Base-by-base conservation (phyloP, 2,113 vertebrate species). In the Clarias magur region DNA sequence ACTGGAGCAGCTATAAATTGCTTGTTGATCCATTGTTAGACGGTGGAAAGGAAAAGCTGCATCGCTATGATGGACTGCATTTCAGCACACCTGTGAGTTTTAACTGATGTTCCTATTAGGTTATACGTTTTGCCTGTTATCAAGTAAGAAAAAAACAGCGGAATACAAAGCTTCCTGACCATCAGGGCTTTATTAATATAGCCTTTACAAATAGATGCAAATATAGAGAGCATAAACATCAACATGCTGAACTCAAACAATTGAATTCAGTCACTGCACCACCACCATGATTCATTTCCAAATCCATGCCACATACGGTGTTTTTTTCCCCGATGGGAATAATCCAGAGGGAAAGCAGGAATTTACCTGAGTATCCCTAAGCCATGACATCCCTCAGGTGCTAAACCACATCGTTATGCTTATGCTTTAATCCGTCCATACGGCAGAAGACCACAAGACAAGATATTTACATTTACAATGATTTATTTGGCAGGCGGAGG, bases 1-100 rank as follows among this genome's bases (percentile, higher is more conserved):
- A 56, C 81, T 99, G 98, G 97, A 98, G 94, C 95, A 97, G 97
- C 96, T 99, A 96, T 96, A 99, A 98, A 95, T 95, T 99, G 95
- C 96, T 99, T 90, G 96, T 98, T 93, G 98, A 99, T 95, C 98
- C 98, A 11, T 95, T 93, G 79, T 90, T 99, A 92, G 97, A 96
- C 82, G 97, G 96, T 93, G 97, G 97, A 91, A 94, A 97, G 68
- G 96, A 97, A 90, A 99, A 99, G 94, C 96, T 99, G 87, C 98
- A 96, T 91, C 97, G 98, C 91, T 99, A 97, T 91, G 98, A 99
- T 95, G 98, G 98, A 88, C 95, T 96, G 80, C 91, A 94, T 90
- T 99, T 99, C 89, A 99, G 96, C 94, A 93, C 97, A 91, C 96
- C 97, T 34, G 98, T 99, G 92, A 97, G 97, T 92, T 13, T 38